Evolutionary conservation across 1,140 invertebrate species (phyloP).

Genomic region (Drosophila repletoides): DNA sequence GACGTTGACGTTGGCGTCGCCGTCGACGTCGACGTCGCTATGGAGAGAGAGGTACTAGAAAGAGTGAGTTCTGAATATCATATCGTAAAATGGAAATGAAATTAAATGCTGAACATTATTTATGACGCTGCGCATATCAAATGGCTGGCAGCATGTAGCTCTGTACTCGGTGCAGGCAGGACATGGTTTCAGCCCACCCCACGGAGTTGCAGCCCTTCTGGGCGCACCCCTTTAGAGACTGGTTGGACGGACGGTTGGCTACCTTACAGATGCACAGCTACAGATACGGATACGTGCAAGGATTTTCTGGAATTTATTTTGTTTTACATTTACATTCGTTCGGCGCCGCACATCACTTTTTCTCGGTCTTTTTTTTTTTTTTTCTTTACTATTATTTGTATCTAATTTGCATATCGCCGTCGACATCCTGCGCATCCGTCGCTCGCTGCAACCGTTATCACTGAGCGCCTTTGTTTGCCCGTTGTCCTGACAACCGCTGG

Average conservation of each 20-base stretch:
- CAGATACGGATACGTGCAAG: slow-evolving; percentile 46
- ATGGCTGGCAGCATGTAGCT: slow-evolving; percentile 41
- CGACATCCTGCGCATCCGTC: slow-evolving; percentile 58
- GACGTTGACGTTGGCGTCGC: neutral
- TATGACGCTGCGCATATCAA: slow-evolving; percentile 79
- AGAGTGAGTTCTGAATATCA: slow-evolving; percentile 51
- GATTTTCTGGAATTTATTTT: slow-evolving; percentile 73
- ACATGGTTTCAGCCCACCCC: neutral
- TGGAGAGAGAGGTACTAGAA: neutral
- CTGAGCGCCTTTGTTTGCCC: slow-evolving; percentile 31
- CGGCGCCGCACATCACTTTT: neutral
- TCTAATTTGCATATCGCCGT: slow-evolving; percentile 77
- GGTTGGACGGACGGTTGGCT: neutral
- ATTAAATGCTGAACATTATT: slow-evolving; percentile 80
- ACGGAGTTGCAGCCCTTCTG: slow-evolving; percentile 49
- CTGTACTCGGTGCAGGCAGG: too few relatives aligned
- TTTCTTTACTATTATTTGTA: slow-evolving; percentile 69
- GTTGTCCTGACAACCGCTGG: slow-evolving; percentile 58
- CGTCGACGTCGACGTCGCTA: neutral
- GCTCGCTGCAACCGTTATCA: slow-evolving; percentile 44
- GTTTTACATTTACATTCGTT: slow-evolving; percentile 68
- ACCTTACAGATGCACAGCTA: slow-evolving; percentile 32
- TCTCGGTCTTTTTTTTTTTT: slow-evolving; percentile 30
- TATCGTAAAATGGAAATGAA: slow-evolving; percentile 81
- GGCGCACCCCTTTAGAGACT: slow-evolving; percentile 41